phyloP scores from a whole-genome alignment of 2,888 invertebrate species.

The Drosophila antonietae region DNA sequence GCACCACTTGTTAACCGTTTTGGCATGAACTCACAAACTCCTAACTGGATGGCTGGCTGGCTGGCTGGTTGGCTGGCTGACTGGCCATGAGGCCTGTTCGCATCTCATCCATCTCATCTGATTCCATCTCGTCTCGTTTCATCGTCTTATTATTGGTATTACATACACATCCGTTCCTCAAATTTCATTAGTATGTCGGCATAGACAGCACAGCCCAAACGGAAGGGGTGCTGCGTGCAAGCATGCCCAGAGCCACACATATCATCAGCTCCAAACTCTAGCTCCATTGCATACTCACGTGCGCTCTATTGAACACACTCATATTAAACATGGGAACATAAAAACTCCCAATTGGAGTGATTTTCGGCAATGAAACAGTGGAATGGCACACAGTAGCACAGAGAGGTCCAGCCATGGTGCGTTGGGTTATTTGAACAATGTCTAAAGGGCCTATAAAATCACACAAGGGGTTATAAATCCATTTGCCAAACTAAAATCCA shows the following conservation, averaged over 20 bases:
- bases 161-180: conserved; percentile 71
- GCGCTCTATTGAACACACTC: conserved; percentile 55
- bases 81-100: conserved; percentile 18
- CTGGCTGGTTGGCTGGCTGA: conserved; percentile 3
- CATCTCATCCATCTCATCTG: conserved; percentile 14
- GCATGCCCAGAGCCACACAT: conserved; percentile 42
- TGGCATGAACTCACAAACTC: conserved; percentile 59
- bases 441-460: conserved; percentile 78
- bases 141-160: conserved; percentile 76
- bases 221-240: conserved; percentile 1
- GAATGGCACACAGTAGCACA: background rate
- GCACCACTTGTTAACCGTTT: conserved; percentile 79
- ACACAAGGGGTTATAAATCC: conserved; percentile 76
- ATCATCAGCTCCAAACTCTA: conserved; percentile 7
- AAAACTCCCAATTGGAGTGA: conserved; percentile 18
- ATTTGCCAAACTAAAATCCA: conserved; percentile 78
- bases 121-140: conserved; percentile 22
- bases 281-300: conserved; percentile 27
- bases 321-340: conserved; percentile 23
- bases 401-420: conserved; percentile 17
- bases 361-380: conserved; percentile 4
- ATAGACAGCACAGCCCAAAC: conserved; percentile 2
- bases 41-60: background rate
- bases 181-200: conserved; percentile 68
- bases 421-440: conserved; percentile 74